Base-by-base conservation (phyloP, 2,797 vertebrate species). In the Antrozous pallidus region DNA sequence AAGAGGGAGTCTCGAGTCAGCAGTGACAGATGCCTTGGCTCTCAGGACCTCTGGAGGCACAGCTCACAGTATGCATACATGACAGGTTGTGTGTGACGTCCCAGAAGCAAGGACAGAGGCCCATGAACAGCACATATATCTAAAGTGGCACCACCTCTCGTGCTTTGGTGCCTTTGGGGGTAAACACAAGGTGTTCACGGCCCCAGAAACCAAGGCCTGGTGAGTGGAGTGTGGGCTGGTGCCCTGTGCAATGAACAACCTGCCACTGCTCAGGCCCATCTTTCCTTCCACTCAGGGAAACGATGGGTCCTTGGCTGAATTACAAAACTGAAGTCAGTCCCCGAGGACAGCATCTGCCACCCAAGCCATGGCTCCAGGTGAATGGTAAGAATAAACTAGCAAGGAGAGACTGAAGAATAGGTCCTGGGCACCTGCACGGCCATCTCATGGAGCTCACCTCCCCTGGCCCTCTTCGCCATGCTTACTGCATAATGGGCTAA, bases 71-170 rank as follows among this genome's bases (percentile, higher is more conserved):
- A 8, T 0, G 8, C 14, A 8, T 2, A 9, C 0, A 0, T 1
- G 63, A 75, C 3, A 5, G 26, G 33, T 10, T 11, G 22, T 3
- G 1, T 5, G 36, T 0, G 7, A 2, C 2, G 45, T n/a, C 79
- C 40, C 2, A 1, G 56, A 36, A 45, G 14, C 31, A n/a, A 36
- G 42, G 49, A 51, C 4, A 0, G 58, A 0, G 2, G 45, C 5
- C 36, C 1, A 1, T 0, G 10, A 0, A 54, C 0, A 11, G 9
- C 28, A 63, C 3, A 11, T 4, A 14, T 11, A 6, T 42, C 14
- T 54, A 20, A 20, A 0, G 8, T 0, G 1, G 58, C 31, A 54
- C 58, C 2, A 1, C 22, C 1, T 1, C 2, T 14, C 10, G 1
- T 5, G 54, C 84, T 71, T 3, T 22, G 28, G 61, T 3, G 4